Base-by-base conservation (phyloP, 1,140 invertebrate species). In the Drosophila oshimai region DNA sequence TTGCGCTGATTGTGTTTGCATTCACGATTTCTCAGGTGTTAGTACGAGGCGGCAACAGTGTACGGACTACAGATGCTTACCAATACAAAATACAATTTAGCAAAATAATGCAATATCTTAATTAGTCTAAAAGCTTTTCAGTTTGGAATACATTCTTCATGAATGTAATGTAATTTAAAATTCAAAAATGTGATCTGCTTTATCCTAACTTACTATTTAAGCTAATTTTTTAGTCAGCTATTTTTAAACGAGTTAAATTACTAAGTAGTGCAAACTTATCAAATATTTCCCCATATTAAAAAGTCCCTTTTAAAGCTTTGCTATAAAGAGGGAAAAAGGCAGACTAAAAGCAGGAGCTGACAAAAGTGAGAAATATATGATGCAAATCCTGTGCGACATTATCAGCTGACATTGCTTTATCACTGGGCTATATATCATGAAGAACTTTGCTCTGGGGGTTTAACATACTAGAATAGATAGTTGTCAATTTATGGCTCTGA, bases 1-100 rank as follows among this genome's bases (percentile, higher is more conserved):
- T 87, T 84, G 53, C 54, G 42, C 53, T 72, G 74, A 75, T 81
- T 81, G 76, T 54, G 65, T 72, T 70, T 71, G 47, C 65, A 80
- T 44, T 70, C 13, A 57, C n/a, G 6, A 47, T 22, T 68, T 2
- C 7, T 6, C 18, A 58, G 31, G 47, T 57, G 47, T 18, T 34
- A 34, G 2, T n/a, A n/a, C n/a, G n/a, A 18, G 7, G 20, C 33
- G n/a, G 15, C 4, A 0, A 45, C 9, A 12, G 20, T 7, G 12
- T n/a, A 9, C 18, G 18, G 18, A 26, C n/a, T 49, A 42, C 26
- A 7, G 17, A 46, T 20, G 13, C 15, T 18, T 7, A n/a, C n/a
- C n/a, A n/a, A n/a, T n/a, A n/a, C n/a, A n/a, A n/a, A n/a, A n/a
- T n/a, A 6, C 20, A 44, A 22, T 44, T 26, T 22, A 26, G 20